Conservation (phyloP, 1,140 invertebrate genomes). For the Panagrolaimus sp. region DNA sequence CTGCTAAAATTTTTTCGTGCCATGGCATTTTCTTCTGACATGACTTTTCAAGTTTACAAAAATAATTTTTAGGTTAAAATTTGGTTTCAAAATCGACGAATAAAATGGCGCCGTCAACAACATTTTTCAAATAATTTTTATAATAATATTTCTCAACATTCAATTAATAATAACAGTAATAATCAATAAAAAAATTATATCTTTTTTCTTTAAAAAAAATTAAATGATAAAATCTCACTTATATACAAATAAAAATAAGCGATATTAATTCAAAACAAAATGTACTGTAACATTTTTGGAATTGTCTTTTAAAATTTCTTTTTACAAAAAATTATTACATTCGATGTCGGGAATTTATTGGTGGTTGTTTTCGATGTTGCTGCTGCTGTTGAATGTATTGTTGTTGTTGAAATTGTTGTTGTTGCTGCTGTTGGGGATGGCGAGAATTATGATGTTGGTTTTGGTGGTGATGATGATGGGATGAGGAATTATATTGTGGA, state of each 20-base stretch:
- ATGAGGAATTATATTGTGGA: neutral
- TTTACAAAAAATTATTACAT: neutral
- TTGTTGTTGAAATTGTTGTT: too few species aligned
- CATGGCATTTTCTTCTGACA: too few species aligned
- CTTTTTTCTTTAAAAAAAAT: neutral
- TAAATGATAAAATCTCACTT: neutral
- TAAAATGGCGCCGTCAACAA: constrained; percentile 14
- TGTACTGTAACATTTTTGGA: neutral
- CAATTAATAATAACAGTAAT: neutral
- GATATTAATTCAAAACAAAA: neutral
- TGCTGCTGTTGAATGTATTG: too few species aligned
- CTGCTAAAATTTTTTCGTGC: too few species aligned
- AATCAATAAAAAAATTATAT: neutral
- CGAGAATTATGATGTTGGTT: neutral
- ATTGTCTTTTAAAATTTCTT: neutral
- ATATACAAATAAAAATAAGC: constrained; percentile 5
- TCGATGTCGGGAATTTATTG: neutral
- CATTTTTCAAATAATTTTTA: neutral
- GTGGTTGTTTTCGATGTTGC: neutral
- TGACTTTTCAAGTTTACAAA: too few species aligned
- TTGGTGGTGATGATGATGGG: neutral
- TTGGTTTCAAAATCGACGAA: constrained; percentile 17
- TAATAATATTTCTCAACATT: neutral
- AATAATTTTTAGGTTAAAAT: constrained; percentile 11
- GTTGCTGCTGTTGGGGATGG: too few species aligned